Conservation (phyloP, 2,888 invertebrate genomes). For the Junonia oenone region DNA sequence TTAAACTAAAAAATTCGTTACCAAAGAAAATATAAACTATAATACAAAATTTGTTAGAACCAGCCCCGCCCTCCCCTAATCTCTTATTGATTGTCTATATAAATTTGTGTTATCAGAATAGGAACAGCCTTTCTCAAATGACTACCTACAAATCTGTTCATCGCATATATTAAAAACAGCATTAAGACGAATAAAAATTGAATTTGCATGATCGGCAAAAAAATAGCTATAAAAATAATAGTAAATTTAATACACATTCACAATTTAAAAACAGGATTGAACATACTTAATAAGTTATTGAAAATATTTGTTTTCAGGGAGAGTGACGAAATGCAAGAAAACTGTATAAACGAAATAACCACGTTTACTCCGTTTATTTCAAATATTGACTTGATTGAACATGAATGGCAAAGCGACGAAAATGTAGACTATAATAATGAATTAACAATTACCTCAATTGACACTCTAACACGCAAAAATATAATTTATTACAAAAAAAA, state of each 20-base stretch:
- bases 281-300: background rate
- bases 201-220: background rate
- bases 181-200: background rate
- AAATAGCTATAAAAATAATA: background rate
- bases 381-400: background rate
- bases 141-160: background rate
- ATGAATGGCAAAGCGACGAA: background rate
- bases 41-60: too few relatives aligned
- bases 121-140: too few relatives aligned
- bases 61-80: too few relatives aligned
- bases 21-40: too few relatives aligned
- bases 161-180: background rate
- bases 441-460: background rate
- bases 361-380: background rate
- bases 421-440: background rate
- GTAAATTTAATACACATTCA: background rate
- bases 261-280: background rate
- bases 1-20: too few relatives aligned
- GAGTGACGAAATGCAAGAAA: background rate
- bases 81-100: too few relatives aligned
- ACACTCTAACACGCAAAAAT: background rate
- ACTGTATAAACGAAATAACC: background rate
- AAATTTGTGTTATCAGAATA: too few relatives aligned
- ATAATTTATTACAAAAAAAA: background rate
- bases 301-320: background rate